Evolutionary conservation across 1,140 invertebrate genomes (phyloP), one percentile per base, ranked within the genome.

Genomic region (Ctenoplectra terminalis): DNA sequence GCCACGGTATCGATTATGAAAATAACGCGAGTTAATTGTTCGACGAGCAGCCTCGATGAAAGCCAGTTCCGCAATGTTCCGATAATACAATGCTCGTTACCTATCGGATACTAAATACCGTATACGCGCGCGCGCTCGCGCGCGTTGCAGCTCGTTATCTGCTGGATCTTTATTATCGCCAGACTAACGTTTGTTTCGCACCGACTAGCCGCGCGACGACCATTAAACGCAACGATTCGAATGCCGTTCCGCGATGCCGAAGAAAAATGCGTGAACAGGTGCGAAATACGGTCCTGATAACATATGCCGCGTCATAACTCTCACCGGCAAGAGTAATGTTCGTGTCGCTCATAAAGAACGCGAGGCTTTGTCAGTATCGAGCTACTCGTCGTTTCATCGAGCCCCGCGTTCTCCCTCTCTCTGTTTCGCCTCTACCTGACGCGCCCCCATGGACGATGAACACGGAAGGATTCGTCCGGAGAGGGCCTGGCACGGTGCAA

Each of bases 301-400:
- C 76, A 31, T 72, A 79, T 72, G 76, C 76, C 69, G 56, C 56
- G 67, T 79, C 76, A 79, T 79, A 79, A 79, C 76, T 79, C 69
- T 72, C 69, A 15, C 17, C 5, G 23, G 43, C 9, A 70, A 78
- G 75, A 78, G 66, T 78, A 78, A 78, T 78, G 69, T 9, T 26
- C 56, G 43, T 58, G 76, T 79, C 76, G 69, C 54, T 79, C 64
- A 56, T 69, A 82, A 63, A 78, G 61, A 67, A 81, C 79, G 72
- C 37, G 20, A n/a, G 40, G 52, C 67, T 79, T 79, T 89, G 87
- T 88, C 88, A 90, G 67, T 85, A 86, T 81, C 69, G n/a, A 50
- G 76, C 88, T 87, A 89, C 87, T 90, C 84, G 89, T 90, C 88
- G 88, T 89, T 90, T 85, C 50, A 69, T 88, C 56, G 76, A 73